Conservation (phyloP, 2,888 invertebrate species). For the Sthenelais limicola region DNA sequence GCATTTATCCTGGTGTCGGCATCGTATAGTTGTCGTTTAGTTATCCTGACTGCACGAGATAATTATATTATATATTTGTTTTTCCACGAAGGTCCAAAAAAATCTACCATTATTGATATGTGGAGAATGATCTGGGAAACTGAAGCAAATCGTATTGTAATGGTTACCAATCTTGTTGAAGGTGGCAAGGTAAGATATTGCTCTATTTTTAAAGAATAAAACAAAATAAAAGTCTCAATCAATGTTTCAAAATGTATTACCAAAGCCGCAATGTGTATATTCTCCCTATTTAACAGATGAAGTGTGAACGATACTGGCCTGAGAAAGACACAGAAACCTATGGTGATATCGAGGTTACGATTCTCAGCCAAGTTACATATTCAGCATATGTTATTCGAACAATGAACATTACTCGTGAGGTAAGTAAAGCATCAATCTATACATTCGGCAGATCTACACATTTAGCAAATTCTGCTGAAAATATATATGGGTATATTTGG, state of each 20-base stretch:
- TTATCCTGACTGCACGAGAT: too few species aligned
- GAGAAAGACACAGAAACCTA: not conserved
- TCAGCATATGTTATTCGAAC: constrained; percentile 14
- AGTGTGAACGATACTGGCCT: constrained; percentile 35
- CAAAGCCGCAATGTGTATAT: not conserved
- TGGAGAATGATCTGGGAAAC: constrained; percentile 34
- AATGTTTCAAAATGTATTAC: not conserved
- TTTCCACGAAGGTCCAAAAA: constrained; percentile 33
- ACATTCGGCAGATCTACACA: not conserved
- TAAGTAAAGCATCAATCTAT: not conserved
- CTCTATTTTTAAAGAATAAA: too few species aligned
- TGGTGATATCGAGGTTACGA: constrained; percentile 19
- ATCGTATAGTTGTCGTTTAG: too few species aligned
- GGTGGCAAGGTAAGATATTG: constrained; percentile 23
- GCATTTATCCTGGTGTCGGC: too few species aligned
- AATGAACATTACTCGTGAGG: not conserved
- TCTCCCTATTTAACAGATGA: constrained; percentile 14
- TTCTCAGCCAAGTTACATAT: constrained; percentile 8
- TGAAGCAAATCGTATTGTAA: not conserved
- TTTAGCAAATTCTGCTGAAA: too few species aligned
- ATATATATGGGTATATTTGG: too few species aligned
- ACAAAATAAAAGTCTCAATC: not conserved
- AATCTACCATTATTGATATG: not conserved
- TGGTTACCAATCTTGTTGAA: constrained; percentile 33
- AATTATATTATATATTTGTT: too few species aligned